A percentile compares a stretch with the other conserved stretches of the same genome.
Evolutionary conservation across 2,888 invertebrate genomes (phyloP).

Genomic region (Phengaris arion): DNA sequence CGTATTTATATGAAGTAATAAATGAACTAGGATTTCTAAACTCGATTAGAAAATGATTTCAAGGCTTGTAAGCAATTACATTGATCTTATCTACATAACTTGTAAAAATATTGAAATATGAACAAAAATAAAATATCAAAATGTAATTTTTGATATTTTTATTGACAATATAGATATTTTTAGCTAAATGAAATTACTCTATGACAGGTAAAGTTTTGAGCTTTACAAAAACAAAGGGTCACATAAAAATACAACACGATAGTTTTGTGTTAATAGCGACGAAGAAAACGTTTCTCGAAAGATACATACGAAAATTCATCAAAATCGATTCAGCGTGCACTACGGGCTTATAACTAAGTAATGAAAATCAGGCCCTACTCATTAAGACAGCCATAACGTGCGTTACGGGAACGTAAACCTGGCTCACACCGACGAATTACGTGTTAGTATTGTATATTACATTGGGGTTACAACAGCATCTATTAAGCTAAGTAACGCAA

Average conservation of each 20-base stretch:
- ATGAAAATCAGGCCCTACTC: not conserved
- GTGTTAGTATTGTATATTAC: slow-evolving; percentile 25
- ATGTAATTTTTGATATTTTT: too few relatives aligned
- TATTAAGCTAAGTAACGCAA: slow-evolving; percentile 64
- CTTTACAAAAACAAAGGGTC: too few relatives aligned
- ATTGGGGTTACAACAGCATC: slow-evolving; percentile 43
- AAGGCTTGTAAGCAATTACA: not conserved
- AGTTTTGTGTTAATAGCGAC: too few relatives aligned
- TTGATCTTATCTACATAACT: too few relatives aligned
- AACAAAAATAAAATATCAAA: too few relatives aligned
- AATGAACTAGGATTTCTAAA: slow-evolving; percentile 5
- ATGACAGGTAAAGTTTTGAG: too few relatives aligned
- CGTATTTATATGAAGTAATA: slow-evolving; percentile 13
- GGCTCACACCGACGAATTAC: slow-evolving; percentile 31
- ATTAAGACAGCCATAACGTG: not conserved
- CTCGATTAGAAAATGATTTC: slow-evolving; percentile 15
- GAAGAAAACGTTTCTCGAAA: not conserved
- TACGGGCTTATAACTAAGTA: not conserved
- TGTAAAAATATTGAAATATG: too few relatives aligned
- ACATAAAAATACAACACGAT: too few relatives aligned
- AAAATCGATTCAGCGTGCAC: not conserved
- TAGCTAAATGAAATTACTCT: too few relatives aligned
- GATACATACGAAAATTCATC: not conserved
- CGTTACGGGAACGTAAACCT: slow-evolving; percentile 6
- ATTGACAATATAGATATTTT: too few relatives aligned